Conservation (phyloP, 2,113 vertebrate species). For the Penelope pileata region DNA sequence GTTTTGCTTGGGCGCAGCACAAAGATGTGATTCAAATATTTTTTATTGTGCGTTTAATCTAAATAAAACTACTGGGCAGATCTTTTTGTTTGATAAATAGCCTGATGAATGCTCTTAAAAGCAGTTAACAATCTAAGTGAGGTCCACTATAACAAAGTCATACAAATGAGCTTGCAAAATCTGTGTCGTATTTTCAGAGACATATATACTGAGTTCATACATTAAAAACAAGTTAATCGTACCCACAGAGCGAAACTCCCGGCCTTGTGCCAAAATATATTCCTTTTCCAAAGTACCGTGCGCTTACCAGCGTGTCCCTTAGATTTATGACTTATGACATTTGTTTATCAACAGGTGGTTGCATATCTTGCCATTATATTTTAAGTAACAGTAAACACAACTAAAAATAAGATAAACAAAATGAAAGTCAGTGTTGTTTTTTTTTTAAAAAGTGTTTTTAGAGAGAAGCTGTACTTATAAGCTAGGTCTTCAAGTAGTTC, state of each 20-base stretch:
- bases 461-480: constrained; percentile 22
- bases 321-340: constrained; percentile 57
- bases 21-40: background rate
- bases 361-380: constrained; percentile 43
- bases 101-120: background rate
- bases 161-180: background rate
- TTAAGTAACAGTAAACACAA: constrained; percentile 63
- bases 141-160: background rate
- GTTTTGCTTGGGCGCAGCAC: background rate
- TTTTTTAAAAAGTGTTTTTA: background rate
- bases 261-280: background rate
- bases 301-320: constrained; percentile 23
- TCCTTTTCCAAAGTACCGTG: background rate
- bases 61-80: background rate
- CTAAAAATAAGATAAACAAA: constrained; percentile 58
- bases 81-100: background rate
- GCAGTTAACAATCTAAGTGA: background rate
- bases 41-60: background rate
- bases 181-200: background rate
- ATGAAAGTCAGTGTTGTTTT: background rate
- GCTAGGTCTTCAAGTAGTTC: constrained; percentile 49
- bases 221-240: background rate
- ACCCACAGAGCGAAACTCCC: constrained; percentile 36
- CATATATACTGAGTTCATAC: background rate
- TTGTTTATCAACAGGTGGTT: constrained; percentile 41